A percentile compares a stretch with the other conserved stretches of the same genome.
Conservation (phyloP, 1,140 invertebrate species). For the Drosophila truncata region DNA sequence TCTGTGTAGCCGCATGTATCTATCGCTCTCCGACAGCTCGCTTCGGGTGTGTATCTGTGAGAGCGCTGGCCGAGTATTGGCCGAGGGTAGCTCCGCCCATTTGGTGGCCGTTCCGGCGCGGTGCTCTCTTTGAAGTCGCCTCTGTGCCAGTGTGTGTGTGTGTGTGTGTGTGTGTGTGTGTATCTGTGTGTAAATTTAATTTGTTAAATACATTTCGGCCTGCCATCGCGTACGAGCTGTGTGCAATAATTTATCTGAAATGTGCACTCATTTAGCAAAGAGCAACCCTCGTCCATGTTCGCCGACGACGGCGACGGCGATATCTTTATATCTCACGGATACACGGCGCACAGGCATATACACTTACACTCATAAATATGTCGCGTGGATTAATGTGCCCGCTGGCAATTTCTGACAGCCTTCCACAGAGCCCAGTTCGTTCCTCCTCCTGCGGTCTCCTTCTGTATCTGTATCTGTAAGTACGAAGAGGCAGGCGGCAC, state of each 20-base stretch:
- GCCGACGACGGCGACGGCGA: conserved; percentile 42
- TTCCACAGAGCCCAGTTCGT: conserved; percentile 36
- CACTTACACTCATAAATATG: conserved; percentile 80
- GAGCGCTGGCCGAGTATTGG: conserved; percentile 25
- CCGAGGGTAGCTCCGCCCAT: conserved; percentile 26
- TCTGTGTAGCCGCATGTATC: conserved; percentile 23
- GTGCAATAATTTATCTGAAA: conserved; percentile 85
- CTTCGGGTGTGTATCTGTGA: conserved; percentile 46
- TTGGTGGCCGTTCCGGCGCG: conserved; percentile 47
- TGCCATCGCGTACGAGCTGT: conserved; percentile 76
- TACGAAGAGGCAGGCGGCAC: not conserved
- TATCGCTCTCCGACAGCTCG: conserved; percentile 1
- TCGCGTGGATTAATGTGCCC: conserved; percentile 83
- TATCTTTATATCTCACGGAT: conserved; percentile 82
- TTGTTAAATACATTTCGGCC: conserved; percentile 81
- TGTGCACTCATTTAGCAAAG: conserved; percentile 82
- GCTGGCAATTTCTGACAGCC: conserved; percentile 79
- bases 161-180: conserved; percentile 13
- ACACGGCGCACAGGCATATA: conserved; percentile 47
- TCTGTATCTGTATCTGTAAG: not conserved
- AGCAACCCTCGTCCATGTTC: conserved; percentile 78
- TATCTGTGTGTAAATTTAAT: conserved; percentile 81
- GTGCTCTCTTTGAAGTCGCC: conserved; percentile 70
- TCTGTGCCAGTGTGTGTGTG: not conserved
- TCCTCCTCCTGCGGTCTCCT: not conserved